Percentiles rank a stretch among this genome's conserved stretches.
These are phyloP conservation scores for Dicycla oo DNA, from an alignment of 2,888 invertebrate species.

Conservation along the genomic window DNA sequence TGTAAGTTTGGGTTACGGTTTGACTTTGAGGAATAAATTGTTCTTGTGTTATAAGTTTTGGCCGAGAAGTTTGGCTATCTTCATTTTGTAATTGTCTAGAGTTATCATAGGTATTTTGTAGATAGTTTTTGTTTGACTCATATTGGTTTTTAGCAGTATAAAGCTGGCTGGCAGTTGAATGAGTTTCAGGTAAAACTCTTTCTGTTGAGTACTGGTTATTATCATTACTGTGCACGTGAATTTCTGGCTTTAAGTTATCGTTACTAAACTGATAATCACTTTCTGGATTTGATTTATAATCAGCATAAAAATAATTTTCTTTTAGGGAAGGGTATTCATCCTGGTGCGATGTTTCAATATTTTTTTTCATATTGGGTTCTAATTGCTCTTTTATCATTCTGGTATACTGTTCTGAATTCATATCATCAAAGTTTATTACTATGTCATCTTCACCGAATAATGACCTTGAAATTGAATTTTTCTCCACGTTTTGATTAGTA, in stretches of 20 bases:
- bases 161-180: conserved; percentile 31
- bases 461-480: conserved; percentile 86
- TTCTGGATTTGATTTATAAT: conserved; percentile 43
- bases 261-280: conserved; percentile 43
- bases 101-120: conserved; percentile 17
- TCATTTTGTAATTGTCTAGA: conserved; percentile 31
- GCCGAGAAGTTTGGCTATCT: conserved; percentile 53
- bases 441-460: conserved; percentile 83
- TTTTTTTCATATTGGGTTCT: conserved; percentile 67
- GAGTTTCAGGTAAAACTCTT: conserved; percentile 22
- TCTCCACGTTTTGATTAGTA: conserved; percentile 76
- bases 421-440: conserved; percentile 85
- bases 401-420: conserved; percentile 85
- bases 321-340: conserved; percentile 42
- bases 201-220: conserved; percentile 48
- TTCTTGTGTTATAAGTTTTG: conserved; percentile 76
- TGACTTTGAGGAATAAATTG: conserved; percentile 77
- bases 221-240: conserved; percentile 22
- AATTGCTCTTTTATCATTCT: conserved; percentile 81
- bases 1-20: conserved; percentile 78
- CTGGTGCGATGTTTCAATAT: conserved; percentile 44
- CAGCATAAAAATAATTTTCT: conserved; percentile 43
- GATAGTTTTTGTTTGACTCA: conserved; percentile 21
- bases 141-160: conserved; percentile 21
- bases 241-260: conserved; percentile 44